A percentile compares a stretch with the other conserved stretches of the same genome.
phyloP scores from a whole-genome alignment of 2,797 vertebrate species.

The Pangasius larnaudii region DNA sequence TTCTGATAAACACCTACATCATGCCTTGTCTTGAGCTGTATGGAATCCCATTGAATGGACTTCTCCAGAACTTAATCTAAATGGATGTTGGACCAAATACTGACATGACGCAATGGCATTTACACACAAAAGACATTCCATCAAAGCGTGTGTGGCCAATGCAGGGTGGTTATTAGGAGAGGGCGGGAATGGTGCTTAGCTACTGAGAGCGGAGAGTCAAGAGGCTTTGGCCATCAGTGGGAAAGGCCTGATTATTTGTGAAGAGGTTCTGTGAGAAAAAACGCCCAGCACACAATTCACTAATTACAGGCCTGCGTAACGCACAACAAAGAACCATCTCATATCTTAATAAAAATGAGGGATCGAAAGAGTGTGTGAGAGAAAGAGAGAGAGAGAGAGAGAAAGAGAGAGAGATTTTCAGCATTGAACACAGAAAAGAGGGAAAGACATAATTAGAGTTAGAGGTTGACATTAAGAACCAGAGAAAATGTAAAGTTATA shows the following conservation, averaged over 20 bases:
- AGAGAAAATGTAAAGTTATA: not conserved
- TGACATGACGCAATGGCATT: constrained; percentile 23
- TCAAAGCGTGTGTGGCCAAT: constrained; percentile 40
- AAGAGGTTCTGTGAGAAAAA: constrained; percentile 85
- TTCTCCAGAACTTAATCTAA: constrained; percentile 9
- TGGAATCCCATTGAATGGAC: not conserved
- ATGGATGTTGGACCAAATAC: constrained; percentile 12
- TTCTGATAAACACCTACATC: not conserved
- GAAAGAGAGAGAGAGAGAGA: constrained; percentile 76
- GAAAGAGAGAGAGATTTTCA: constrained; percentile 72
- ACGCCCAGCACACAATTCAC: constrained; percentile 78
- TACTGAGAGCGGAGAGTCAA: constrained; percentile 69
- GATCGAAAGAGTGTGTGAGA: constrained; percentile 76
- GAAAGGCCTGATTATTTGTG: constrained; percentile 86
- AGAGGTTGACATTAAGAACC: not conserved
- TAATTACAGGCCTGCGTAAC: constrained; percentile 81
- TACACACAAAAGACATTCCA: constrained; percentile 51
- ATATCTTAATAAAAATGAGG: constrained; percentile 85
- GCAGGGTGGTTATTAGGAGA: constrained; percentile 46
- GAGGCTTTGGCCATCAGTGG: constrained; percentile 79
- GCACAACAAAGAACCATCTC: constrained; percentile 83
- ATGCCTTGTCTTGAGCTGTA: not conserved
- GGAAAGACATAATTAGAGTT: not conserved
- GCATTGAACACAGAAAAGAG: not conserved
- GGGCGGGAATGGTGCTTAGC: constrained; percentile 30